Conservation (phyloP, 2,797 vertebrate genomes). For the Lacerta viridis region DNA sequence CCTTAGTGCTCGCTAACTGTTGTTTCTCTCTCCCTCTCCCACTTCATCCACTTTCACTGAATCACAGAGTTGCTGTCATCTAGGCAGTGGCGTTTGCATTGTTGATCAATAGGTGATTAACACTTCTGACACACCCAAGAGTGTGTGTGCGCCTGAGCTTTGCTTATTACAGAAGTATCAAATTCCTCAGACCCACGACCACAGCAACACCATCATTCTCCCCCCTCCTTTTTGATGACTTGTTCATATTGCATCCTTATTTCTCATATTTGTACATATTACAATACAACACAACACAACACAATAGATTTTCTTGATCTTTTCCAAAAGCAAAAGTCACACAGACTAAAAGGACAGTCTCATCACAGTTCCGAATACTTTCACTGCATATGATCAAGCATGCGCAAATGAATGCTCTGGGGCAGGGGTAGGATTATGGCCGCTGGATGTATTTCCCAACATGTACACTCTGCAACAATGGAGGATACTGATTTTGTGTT, state of each 20-base stretch:
- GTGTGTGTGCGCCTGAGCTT: background rate
- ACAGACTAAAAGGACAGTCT: background rate
- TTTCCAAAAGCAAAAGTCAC: background rate
- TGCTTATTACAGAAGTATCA: conserved; percentile 18
- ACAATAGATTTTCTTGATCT: background rate
- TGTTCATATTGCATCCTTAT: background rate
- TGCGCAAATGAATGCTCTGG: background rate
- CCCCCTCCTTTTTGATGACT: background rate
- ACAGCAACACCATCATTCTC: background rate
- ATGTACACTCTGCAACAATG: background rate
- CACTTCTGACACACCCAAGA: conserved; percentile 16
- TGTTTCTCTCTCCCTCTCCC: background rate
- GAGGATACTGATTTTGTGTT: background rate
- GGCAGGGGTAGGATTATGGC: background rate
- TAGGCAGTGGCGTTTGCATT: conserved; percentile 32
- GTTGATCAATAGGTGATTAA: conserved; percentile 41
- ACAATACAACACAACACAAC: background rate
- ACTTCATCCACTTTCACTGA: conserved; percentile 29
- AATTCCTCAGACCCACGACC: background rate
- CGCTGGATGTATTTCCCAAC: background rate
- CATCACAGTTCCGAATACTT: background rate
- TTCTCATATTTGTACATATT: background rate
- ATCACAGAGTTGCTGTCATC: conserved; percentile 32
- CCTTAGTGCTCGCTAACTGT: conserved; percentile 41
- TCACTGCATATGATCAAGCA: background rate